phyloP scores from a whole-genome alignment of 1,140 invertebrate species.

The Drosophila varians region DNA sequence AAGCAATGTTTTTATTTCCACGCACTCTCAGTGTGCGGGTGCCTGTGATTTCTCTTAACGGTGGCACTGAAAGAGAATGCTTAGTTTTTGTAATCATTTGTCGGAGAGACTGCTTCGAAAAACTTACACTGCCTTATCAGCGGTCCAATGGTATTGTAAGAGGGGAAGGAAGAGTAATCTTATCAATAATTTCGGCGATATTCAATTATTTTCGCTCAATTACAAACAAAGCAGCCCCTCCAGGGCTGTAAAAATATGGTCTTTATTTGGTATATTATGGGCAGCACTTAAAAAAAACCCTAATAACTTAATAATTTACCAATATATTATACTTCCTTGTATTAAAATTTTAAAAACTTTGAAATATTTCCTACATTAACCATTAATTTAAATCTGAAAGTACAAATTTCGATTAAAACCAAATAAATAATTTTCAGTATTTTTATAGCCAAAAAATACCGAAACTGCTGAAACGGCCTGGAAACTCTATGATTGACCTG shows the following conservation, averaged over 20 bases:
- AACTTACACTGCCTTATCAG: not conserved
- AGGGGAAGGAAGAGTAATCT: not conserved
- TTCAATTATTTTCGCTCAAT: slow-evolving; percentile 1
- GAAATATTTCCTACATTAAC: no score
- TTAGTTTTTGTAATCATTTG: not conserved
- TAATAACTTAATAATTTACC: no score
- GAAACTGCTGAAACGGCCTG: no score
- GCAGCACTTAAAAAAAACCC: no score
- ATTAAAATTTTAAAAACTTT: no score
- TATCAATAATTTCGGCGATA: not conserved
- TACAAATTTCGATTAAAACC: no score
- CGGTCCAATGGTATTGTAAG: not conserved
- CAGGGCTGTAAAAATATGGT: not conserved
- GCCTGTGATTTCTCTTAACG: not conserved
- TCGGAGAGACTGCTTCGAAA: not conserved
- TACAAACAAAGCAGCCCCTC: slow-evolving; percentile 29
- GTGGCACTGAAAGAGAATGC: not conserved
- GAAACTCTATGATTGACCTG: not conserved
- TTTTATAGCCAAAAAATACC: no score
- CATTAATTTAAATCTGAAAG: no score
- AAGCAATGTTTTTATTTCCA: slow-evolving; percentile 36
- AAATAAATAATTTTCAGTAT: no score
- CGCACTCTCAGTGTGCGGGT: slow-evolving; percentile 26
- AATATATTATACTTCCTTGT: no score
- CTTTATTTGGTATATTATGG: not conserved